Conservation (phyloP, 2,888 invertebrate species). For the Sialis lutaria region DNA sequence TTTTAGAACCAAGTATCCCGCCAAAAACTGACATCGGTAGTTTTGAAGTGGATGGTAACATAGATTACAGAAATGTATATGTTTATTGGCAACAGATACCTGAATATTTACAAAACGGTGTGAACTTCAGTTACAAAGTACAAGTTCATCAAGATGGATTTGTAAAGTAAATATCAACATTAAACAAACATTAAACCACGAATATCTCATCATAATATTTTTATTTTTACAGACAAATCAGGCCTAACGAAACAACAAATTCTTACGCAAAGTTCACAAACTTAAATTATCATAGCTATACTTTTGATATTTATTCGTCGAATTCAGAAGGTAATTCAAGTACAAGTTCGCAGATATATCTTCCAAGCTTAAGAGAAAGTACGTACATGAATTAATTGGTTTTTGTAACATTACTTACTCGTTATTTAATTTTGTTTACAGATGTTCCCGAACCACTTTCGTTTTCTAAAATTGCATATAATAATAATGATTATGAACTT, state of each 20-base stretch:
- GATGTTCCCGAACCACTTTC: slow-evolving; percentile 32
- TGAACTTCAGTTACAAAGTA: slow-evolving; percentile 44
- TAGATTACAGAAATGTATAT: slow-evolving; percentile 39
- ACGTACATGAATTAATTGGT: slow-evolving; percentile 14
- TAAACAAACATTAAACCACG: not conserved
- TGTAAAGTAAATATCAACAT: no score
- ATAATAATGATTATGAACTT: slow-evolving; percentile 51
- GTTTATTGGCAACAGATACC: slow-evolving; percentile 68
- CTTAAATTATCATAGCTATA: slow-evolving; percentile 26
- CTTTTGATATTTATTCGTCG: slow-evolving; percentile 38
- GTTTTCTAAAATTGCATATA: slow-evolving; percentile 56
- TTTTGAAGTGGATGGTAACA: slow-evolving; percentile 38
- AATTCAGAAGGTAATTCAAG: slow-evolving; percentile 42
- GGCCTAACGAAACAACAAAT: slow-evolving; percentile 34
- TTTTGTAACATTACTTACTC: slow-evolving; percentile 6
- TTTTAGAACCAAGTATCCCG: slow-evolving; percentile 40
- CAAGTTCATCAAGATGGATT: no score
- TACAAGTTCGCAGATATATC: slow-evolving; percentile 35
- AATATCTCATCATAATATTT: not conserved
- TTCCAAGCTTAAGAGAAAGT: slow-evolving; percentile 38
- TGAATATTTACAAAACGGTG: slow-evolving; percentile 50
- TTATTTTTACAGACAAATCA: slow-evolving; percentile 14
- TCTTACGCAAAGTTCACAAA: slow-evolving; percentile 41
- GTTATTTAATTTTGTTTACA: slow-evolving; percentile 15
- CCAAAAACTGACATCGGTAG: slow-evolving; percentile 57